Percentiles rank a stretch among this genome's conserved stretches.
These are phyloP conservation scores for Drosophila equinoxialis DNA, from an alignment of 1,140 invertebrate genomes.

Conservation along the genomic window DNA sequence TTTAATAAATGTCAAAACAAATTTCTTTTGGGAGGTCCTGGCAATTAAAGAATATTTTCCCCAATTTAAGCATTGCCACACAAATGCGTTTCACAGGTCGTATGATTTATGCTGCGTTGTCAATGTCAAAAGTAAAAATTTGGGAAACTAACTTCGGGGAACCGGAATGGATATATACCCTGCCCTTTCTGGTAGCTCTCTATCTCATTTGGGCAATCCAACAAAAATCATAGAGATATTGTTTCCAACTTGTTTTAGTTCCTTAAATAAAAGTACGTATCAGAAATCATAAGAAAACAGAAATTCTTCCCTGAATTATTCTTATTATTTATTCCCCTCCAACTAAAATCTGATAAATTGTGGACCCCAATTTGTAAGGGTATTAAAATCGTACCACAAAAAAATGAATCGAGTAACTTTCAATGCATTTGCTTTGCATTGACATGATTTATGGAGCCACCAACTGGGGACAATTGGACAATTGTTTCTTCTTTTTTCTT, in stretches of 20 bases:
- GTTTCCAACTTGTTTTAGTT: too few species aligned
- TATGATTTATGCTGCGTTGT: constrained; percentile 68
- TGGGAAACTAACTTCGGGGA: constrained; percentile 33
- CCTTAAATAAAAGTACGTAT: too few species aligned
- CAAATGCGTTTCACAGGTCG: constrained; percentile 39
- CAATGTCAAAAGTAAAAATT: constrained; percentile 35
- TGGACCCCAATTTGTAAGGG: neutral
- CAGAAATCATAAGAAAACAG: too few species aligned
- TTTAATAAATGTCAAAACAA: constrained; percentile 75
- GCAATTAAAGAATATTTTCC: constrained; percentile 68
- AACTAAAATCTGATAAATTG: neutral
- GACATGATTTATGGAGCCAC: constrained; percentile 54
- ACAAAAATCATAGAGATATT: too few species aligned
- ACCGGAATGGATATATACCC: constrained; percentile 5
- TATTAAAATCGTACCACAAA: constrained; percentile 11
- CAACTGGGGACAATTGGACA: constrained; percentile 32
- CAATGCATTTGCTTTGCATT: constrained; percentile 39
- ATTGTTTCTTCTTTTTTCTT: neutral
- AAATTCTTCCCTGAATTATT: too few species aligned
- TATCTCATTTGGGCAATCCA: too few species aligned
- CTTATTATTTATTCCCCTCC: too few species aligned
- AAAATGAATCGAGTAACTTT: constrained; percentile 35
- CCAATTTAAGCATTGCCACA: neutral
- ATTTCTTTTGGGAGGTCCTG: constrained; percentile 37
- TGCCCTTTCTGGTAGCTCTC: too few species aligned